phyloP scores from a whole-genome alignment of 1,140 invertebrate genomes.

The Amyelois transitella region DNA sequence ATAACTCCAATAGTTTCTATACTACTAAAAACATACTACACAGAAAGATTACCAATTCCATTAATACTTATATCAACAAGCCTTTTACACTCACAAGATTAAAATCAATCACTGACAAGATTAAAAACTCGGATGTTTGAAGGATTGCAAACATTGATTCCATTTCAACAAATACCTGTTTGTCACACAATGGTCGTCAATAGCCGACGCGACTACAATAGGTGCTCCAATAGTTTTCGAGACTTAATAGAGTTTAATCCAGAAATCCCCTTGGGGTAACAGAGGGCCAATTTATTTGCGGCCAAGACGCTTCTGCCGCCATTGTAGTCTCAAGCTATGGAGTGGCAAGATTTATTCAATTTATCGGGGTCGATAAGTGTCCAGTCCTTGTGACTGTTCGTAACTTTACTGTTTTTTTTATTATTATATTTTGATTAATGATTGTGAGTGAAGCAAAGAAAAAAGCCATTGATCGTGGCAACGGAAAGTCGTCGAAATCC shows the following conservation, averaged over 20 bases:
- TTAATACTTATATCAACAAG: not conserved
- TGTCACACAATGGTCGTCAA: conserved; percentile 25
- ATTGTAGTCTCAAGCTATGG: conserved; percentile 5
- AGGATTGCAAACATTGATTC: not conserved
- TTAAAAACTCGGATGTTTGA: not conserved
- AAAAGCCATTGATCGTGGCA: too few relatives aligned
- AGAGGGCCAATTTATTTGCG: conserved; percentile 44
- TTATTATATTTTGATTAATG: too few relatives aligned
- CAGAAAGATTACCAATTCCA: conserved; percentile 7
- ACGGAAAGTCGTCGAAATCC: too few relatives aligned
- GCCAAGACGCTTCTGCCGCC: conserved; percentile 21
- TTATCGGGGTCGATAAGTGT: not conserved
- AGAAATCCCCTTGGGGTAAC: conserved; percentile 48
- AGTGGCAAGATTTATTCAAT: not conserved
- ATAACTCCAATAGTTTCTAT: too few relatives aligned
- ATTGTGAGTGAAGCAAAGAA: too few relatives aligned
- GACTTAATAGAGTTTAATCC: conserved; percentile 53
- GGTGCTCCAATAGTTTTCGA: conserved; percentile 23
- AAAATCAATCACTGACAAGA: not conserved
- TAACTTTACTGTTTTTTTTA: too few relatives aligned
- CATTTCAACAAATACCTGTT: conserved; percentile 15
- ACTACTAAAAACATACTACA: too few relatives aligned
- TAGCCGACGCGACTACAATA: conserved; percentile 26
- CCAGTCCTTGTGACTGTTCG: too few relatives aligned
- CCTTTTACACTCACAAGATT: not conserved